These are phyloP conservation scores for Blomia tropicalis DNA, from an alignment of 2,888 invertebrate species.

Conservation along the genomic window DNA sequence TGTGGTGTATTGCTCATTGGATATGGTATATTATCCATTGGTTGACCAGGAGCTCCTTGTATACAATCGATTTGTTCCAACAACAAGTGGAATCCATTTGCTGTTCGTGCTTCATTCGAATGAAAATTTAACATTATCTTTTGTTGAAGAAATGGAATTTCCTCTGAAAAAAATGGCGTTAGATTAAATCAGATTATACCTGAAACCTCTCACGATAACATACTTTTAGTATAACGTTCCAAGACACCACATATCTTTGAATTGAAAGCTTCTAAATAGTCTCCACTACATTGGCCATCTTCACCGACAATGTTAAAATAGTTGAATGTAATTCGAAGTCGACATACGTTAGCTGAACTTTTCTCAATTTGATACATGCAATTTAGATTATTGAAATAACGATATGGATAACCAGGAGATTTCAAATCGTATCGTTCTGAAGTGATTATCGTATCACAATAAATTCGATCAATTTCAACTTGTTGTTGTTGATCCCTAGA, in stretches of 20 bases:
- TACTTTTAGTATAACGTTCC: conserved; percentile 28
- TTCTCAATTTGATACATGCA: conserved; percentile 29
- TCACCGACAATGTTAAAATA: conserved; percentile 30
- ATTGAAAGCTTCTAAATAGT: conserved; percentile 30
- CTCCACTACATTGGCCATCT: conserved; percentile 26
- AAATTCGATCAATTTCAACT: neutral
- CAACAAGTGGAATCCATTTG: conserved; percentile 29
- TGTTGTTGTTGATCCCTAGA: neutral
- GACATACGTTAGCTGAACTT: conserved; percentile 28
- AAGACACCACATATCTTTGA: conserved; percentile 30
- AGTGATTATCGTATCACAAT: conserved; percentile 23
- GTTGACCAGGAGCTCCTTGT: neutral
- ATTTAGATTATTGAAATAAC: conserved; percentile 27
- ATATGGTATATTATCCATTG: neutral
- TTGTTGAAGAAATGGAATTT: conserved; percentile 28
- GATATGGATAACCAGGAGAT: conserved; percentile 29
- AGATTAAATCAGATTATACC: no score
- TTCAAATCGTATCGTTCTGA: conserved; percentile 27
- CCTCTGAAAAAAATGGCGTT: conserved; percentile 27
- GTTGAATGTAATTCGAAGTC: conserved; percentile 29
- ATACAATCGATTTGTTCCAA: conserved; percentile 6
- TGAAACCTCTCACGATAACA: conserved; percentile 18
- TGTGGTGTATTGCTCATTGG: neutral
- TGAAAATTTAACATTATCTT: conserved; percentile 30
- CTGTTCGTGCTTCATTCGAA: conserved; percentile 28